Base-by-base conservation (phyloP, 1,140 invertebrate species). In the Anoplolepis gracilipes region DNA sequence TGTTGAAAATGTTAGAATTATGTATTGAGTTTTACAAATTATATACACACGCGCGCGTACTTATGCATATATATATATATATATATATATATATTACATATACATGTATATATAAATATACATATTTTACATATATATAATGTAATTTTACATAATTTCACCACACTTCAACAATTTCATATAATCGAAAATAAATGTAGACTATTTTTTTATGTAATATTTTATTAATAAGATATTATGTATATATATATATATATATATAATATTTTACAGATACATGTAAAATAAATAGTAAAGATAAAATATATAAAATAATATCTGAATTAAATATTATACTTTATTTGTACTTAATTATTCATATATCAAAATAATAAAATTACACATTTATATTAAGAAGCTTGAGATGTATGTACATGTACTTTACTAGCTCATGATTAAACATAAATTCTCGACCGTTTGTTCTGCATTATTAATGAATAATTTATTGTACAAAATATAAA, bases 401-500 rank as follows among this genome's bases (percentile, higher is more conserved):
- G n/a, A n/a, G n/a, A n/a, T n/a, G n/a, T n/a, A n/a, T n/a, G n/a
- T n/a, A n/a, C 0, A 33, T 49, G 19, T 16, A 39, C 1, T 73
- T 73, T 57, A 25, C 33, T 11, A 22, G 1, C 25, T 49, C 7
- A 25, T 8, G 16, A 76, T 62, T 33, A 39, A 79, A 25, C 13
- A 69, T 22, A 36, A 64, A 53, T 30, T 22, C 2, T 65, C 1
- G 28, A 61, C 30, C 19, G 13, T 10, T 67, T 67, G 19, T 53
- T 53, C 13, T 25, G 10, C 13, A 16, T 33, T 46, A n/a, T n/a
- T 11, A 13, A 22, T n/a, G 16, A 53, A 11, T 79, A 72, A 73
- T 72, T 46, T 72, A 72, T 72, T 33, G 16, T 3, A n/a, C 10
- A 57, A 49, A 86, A 59, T 42, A 42, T 84, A 33, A 53, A 55